Evolutionary conservation across 2,113 vertebrate species (phyloP), one percentile per base, ranked within the genome.

Genomic region (Brevimyrus niger): DNA sequence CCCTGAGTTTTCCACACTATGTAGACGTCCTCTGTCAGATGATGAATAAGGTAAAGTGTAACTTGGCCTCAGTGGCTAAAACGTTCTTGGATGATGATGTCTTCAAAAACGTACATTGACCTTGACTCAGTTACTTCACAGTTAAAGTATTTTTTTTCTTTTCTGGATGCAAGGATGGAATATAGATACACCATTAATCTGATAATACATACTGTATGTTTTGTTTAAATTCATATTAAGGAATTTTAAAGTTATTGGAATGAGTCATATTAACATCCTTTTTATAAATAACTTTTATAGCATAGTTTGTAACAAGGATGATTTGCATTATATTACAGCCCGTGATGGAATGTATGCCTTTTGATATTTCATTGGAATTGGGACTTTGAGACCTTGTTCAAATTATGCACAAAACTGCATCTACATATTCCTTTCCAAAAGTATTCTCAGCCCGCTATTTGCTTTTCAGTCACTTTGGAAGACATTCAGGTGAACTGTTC

Each of bases 21-120:
- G 15, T 38, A 35, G 69, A 38, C 0, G 10, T 19, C 31, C 69
- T 76, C 31, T 19, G 31, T 61, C 11, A 9, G 48, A 55, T 65
- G 21, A 69, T 88, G 86, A 35, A 47, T 89, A 17, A 84, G 89
- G n/a, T 35, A 42, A 80, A 27, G 89, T 85, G 88, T 44, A 38
- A 87, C n/a, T 53, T 44, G 53, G 46, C 44, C 86, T 89, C 44
- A 50, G 76, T 38, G 87, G n/a, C 48, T 76, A 50, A 88, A 87
- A 89, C 88, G 35, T 86, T 73, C 88, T 61, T 23, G 27, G 65
- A 38, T 27, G 65, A 73, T 50, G 87, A 51, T 15, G 44, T 69
- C 69, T 17, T 35, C 13, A 38, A 76, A 76, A 69, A 31, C 3
- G 1, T 31, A 31, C n/a, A 69, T 69, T 65, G 58, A 65, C 58